Evolutionary conservation across 2,888 invertebrate species (phyloP).

Genomic region (Hypsopygia costalis): DNA sequence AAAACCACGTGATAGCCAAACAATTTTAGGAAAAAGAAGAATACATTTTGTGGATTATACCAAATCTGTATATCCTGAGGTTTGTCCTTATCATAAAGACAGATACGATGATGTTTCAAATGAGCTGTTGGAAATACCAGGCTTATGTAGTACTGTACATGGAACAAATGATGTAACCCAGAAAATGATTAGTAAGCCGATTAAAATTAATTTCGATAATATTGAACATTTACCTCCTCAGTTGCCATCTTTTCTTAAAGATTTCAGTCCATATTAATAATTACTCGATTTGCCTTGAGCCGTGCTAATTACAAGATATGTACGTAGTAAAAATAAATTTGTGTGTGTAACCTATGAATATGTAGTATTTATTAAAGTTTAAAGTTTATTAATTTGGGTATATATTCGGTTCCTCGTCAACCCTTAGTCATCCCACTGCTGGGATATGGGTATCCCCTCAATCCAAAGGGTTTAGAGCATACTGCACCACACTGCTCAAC

Average conservation of each 20-base stretch:
- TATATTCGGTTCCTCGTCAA: no score
- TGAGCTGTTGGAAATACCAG: constrained; percentile 32
- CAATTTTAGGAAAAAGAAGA: constrained; percentile 10
- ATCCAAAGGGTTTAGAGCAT: no score
- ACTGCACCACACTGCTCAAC: no score
- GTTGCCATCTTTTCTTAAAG: constrained; percentile 46
- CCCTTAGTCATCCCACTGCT: no score
- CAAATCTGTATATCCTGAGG: constrained; percentile 26
- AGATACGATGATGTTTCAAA: constrained; percentile 28
- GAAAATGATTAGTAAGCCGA: background rate
- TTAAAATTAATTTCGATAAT: constrained; percentile 24
- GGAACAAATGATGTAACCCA: background rate
- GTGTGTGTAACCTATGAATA: no score
- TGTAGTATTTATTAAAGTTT: no score
- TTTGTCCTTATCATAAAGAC: constrained; percentile 28
- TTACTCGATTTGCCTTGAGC: no score
- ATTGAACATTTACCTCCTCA: constrained; percentile 49
- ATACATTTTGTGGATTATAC: constrained; percentile 22
- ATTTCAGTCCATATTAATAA: no score
- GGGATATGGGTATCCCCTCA: no score
- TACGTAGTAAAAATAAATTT: no score
- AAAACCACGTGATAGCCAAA: background rate
- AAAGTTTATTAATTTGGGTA: no score
- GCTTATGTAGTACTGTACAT: constrained; percentile 20
- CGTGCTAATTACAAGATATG: no score